These are phyloP conservation scores for Rhegmatorhina hoffmannsi DNA, from an alignment of 2,113 vertebrate species.

Conservation along the genomic window DNA sequence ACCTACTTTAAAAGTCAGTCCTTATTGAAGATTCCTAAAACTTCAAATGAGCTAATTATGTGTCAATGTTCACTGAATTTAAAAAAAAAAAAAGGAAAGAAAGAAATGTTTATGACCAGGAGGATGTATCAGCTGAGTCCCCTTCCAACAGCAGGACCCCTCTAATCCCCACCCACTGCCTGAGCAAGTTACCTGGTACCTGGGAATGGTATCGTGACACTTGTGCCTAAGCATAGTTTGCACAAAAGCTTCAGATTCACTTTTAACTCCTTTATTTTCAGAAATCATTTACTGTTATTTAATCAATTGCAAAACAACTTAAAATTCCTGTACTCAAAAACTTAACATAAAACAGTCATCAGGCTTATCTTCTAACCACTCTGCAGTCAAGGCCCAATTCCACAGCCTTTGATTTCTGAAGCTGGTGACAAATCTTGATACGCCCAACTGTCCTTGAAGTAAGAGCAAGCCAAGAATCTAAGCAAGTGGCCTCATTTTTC, in stretches of 20 bases:
- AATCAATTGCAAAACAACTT: neutral
- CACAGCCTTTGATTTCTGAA: neutral
- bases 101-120: neutral
- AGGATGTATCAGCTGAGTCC: neutral
- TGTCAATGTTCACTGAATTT: neutral
- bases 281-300: neutral
- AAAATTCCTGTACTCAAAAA: neutral
- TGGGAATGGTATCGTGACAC: fast-evolving
- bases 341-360: neutral
- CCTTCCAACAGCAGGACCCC: neutral
- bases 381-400: neutral
- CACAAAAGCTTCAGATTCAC: neutral
- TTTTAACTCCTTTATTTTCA: neutral
- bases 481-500: neutral
- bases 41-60: neutral
- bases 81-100: neutral
- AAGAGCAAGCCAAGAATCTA: neutral
- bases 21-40: neutral
- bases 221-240: neutral
- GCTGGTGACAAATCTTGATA: neutral
- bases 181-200: neutral
- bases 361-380: neutral
- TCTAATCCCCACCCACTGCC: neutral
- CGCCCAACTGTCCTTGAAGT: neutral
- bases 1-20: constrained; percentile 13